Base-by-base conservation (phyloP, 2,113 vertebrate genomes). In the Leptobrachium leishanense region DNA sequence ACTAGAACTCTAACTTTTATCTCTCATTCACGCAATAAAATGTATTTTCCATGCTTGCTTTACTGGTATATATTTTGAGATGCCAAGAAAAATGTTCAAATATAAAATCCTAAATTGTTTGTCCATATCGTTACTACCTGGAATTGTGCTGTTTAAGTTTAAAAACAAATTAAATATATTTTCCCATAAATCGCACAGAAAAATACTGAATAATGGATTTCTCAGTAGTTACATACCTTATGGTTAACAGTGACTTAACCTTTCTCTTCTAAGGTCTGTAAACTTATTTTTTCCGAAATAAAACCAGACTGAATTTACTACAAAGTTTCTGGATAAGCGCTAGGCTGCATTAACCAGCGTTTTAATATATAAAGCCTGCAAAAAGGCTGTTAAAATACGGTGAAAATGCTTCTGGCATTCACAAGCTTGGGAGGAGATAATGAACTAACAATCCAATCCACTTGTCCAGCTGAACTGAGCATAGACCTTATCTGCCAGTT, bases 381-480 rank as follows among this genome's bases (percentile, higher is more conserved):
- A 50, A 50, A 50, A 50, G 4, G 8, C 46, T 5, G 46, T 73
- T 43, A 73, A 62, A 73, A 62, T 63, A 50, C 41, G 12, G 40
- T 39, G 68, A 10, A 42, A 46, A 66, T 13, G 55, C 55, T 77
- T 69, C 1, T 13, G 42, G 67, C 66, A 31, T 9, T 71, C 67
- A 54, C 55, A 70, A 40, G 50, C 46, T 5, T 8, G 42, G 39
- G 67, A 15, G 43, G 31, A 77, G 55, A 77, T 64, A 77, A 71
- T 40, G 75, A 77, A 62, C 40, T 55, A 40, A 77, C 40, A 50
- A 57, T 46, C 42, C 66, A 53, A 77, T 63, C 76, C 73, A 75
- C 66, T 69, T 40, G 42, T 75, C 43, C 53, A 68, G 66, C 66
- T 63, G 67, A 68, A 68, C 15, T 63, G 53, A 20, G 66, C 55